These are phyloP conservation scores for Anticlea derivata DNA, from an alignment of 2,888 invertebrate genomes.

Conservation along the genomic window DNA sequence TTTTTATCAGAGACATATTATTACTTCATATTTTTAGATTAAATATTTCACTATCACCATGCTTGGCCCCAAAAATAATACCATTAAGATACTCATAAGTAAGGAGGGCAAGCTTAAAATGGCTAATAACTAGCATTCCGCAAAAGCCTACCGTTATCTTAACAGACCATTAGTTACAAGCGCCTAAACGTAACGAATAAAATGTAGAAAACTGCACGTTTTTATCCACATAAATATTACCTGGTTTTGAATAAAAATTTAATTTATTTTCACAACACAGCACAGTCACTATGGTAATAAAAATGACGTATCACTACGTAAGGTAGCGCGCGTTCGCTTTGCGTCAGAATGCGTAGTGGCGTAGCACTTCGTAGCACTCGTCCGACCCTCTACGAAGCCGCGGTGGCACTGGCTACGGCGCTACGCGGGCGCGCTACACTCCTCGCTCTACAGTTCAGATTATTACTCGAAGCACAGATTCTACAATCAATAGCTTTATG, in stretches of 20 bases:
- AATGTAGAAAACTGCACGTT: slow-evolving; percentile 57
- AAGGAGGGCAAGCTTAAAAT: slow-evolving; percentile 36
- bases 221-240: slow-evolving; percentile 55
- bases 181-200: slow-evolving; percentile 60
- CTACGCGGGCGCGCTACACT: slow-evolving; percentile 69
- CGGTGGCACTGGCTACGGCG: slow-evolving; percentile 74
- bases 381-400: slow-evolving; percentile 67
- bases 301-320: slow-evolving; percentile 23
- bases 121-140: slow-evolving; percentile 46
- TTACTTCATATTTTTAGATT: too few relatives aligned
- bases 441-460: slow-evolving; percentile 68
- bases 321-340: slow-evolving; percentile 37
- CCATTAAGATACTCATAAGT: neutral
- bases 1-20: too few relatives aligned
- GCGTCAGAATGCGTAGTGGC: slow-evolving; percentile 36
- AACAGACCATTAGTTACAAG: slow-evolving; percentile 69
- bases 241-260: slow-evolving; percentile 44
- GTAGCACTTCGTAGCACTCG: slow-evolving; percentile 46
- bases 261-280: slow-evolving; percentile 46
- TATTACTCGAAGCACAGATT: slow-evolving; percentile 75
- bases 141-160: slow-evolving; percentile 64
- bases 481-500: slow-evolving; percentile 71
- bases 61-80: too few relatives aligned
- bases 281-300: slow-evolving; percentile 51
- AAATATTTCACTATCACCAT: too few relatives aligned